A percentile compares a stretch with the other conserved stretches of the same genome.
Conservation (phyloP, 53 echinoderm and acorn worm species). For the Paracentrotus lividus region DNA sequence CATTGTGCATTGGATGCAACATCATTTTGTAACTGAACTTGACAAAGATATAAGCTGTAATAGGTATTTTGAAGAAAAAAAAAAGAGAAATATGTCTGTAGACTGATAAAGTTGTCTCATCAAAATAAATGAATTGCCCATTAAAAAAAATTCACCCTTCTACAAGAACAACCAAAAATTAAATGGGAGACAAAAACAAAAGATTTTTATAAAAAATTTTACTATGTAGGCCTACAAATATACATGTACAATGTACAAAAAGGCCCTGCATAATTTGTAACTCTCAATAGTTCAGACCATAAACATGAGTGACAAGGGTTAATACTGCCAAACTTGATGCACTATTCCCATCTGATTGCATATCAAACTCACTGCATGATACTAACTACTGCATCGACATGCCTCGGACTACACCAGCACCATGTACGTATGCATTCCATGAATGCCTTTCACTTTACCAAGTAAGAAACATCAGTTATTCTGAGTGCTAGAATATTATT, state of each 20-base stretch:
- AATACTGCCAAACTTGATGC: neutral
- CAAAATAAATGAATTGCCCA: too few relatives aligned
- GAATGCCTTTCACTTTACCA: conserved; percentile 33
- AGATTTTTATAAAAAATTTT: too few relatives aligned
- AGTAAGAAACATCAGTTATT: neutral
- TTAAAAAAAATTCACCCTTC: too few relatives aligned
- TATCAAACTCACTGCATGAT: conserved; percentile 11
- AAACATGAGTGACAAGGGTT: neutral
- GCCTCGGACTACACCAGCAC: conserved; percentile 4
- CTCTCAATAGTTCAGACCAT: neutral
- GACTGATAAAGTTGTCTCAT: too few relatives aligned
- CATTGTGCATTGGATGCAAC: too few relatives aligned
- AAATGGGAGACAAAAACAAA: too few relatives aligned
- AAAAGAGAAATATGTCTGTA: too few relatives aligned
- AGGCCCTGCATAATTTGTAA: too few relatives aligned
- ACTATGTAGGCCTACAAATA: neutral
- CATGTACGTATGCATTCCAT: conserved; percentile 23
- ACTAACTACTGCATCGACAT: neutral
- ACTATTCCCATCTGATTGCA: conserved; percentile 4
- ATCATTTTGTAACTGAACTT: neutral
- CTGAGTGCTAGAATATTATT: neutral
- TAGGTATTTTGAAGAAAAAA: too few relatives aligned
- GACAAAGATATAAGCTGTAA: neutral
- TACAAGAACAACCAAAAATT: too few relatives aligned
- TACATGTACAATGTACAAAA: neutral